Conservation (phyloP, 2,888 invertebrate genomes). For the Drosophila gaucha region DNA sequence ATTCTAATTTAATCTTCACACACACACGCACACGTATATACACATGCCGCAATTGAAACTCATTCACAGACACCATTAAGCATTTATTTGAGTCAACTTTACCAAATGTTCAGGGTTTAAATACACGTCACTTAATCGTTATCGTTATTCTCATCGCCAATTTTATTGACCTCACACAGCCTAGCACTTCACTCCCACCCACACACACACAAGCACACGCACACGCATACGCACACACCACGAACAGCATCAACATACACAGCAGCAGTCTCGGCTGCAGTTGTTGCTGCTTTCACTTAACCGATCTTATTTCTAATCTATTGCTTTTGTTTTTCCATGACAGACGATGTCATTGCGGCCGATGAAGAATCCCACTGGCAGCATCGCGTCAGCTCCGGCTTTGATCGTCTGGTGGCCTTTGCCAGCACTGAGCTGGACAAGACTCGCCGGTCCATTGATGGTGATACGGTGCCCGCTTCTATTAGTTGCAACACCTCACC, state of each 20-base stretch:
- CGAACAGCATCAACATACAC: constrained; percentile 1
- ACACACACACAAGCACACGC: neutral
- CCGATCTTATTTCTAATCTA: constrained; percentile 24
- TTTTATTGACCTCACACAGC: constrained; percentile 23
- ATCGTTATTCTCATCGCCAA: constrained; percentile 29
- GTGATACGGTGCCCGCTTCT: constrained; percentile 85
- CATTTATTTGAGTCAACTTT: constrained; percentile 33
- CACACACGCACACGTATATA: constrained; percentile 12
- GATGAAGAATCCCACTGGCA: constrained; percentile 96
- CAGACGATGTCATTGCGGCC: constrained; percentile 86
- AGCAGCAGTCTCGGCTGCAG: constrained; percentile 20
- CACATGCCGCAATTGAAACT: constrained; percentile 21
- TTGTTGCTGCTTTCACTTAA: constrained; percentile 16
- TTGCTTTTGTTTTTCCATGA: constrained; percentile 15
- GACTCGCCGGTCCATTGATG: constrained; percentile 92
- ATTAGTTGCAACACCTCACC: constrained; percentile 93
- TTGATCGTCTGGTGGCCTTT: constrained; percentile 96
- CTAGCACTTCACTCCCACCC: constrained; percentile 9
- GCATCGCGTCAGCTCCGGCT: constrained; percentile 95
- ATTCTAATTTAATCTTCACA: constrained; percentile 28
- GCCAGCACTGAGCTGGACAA: constrained; percentile 96
- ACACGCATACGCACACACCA: constrained; percentile 15
- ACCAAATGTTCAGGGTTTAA: constrained; percentile 29
- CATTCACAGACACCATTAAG: constrained; percentile 16
- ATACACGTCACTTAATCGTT: constrained; percentile 19